phyloP scores from a whole-genome alignment of 1,140 invertebrate species.

The Macrotrachela quadricornifera region DNA sequence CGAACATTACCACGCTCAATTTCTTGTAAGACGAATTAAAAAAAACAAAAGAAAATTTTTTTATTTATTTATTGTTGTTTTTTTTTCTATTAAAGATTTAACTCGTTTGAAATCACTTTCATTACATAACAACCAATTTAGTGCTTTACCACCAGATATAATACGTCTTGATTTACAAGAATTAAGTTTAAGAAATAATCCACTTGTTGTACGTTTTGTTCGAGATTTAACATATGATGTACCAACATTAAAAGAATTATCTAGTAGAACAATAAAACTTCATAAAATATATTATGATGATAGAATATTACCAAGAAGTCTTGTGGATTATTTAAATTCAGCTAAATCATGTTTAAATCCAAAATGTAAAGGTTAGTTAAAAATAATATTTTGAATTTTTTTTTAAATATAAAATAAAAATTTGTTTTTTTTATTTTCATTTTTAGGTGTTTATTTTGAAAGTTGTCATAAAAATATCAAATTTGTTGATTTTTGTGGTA shows the following conservation, averaged over 20 bases:
- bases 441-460: constrained; percentile 80
- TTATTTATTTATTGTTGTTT: no score
- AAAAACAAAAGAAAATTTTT: no score
- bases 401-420: no score
- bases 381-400: no score
- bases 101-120: constrained; percentile 49
- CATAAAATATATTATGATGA: constrained; percentile 44
- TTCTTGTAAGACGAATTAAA: constrained; percentile 54
- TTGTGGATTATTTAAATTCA: constrained; percentile 55
- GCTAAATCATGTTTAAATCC: constrained; percentile 82
- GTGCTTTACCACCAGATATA: constrained; percentile 74
- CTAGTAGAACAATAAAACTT: constrained; percentile 60
- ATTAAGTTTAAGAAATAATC: constrained; percentile 82
- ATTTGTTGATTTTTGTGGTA: constrained; percentile 96
- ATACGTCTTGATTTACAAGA: constrained; percentile 45
- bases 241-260: constrained; percentile 61
- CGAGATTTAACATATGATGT: constrained; percentile 68
- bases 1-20: constrained; percentile 65
- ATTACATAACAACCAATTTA: constrained; percentile 73
- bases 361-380: constrained; percentile 57
- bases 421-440: constrained; percentile 12
- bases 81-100: no score
- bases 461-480: constrained; percentile 87
- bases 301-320: constrained; percentile 46
- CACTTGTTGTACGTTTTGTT: constrained; percentile 77